Evolutionary conservation across 2,888 invertebrate species (phyloP).

Genomic region (Erebia ligea): DNA sequence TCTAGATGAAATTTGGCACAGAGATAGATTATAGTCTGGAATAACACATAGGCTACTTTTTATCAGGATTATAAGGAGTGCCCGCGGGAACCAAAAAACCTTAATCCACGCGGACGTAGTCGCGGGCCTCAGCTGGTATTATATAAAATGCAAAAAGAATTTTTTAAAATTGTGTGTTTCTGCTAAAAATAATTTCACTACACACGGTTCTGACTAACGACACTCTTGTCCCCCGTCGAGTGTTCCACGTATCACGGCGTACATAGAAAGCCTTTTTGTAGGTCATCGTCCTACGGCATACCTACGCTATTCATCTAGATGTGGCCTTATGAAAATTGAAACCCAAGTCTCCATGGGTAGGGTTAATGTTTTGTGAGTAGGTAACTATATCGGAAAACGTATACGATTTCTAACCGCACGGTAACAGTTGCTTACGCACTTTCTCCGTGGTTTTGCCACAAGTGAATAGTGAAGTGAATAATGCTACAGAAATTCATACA

Average conservation of each 20-base stretch:
- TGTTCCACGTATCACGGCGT: conserved; percentile 56
- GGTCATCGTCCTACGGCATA: conserved; percentile 63
- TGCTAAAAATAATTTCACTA: conserved; percentile 30
- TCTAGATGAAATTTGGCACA: no score
- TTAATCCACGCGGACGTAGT: no score
- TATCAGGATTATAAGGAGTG: no score
- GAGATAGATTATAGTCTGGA: no score
- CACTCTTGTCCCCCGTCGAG: conserved; percentile 51
- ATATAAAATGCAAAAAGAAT: not conserved
- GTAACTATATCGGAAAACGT: not conserved
- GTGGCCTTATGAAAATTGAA: conserved; percentile 23
- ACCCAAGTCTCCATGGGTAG: not conserved
- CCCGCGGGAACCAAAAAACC: no score
- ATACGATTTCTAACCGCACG: not conserved
- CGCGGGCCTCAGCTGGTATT: not conserved
- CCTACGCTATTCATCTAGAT: conserved; percentile 36
- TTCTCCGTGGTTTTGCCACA: no score
- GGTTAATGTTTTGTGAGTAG: conserved; percentile 1
- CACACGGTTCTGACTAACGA: conserved; percentile 54
- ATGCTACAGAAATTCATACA: no score
- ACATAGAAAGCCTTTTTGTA: conserved; percentile 72
- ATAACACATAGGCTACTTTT: no score
- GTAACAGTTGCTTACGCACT: no score
- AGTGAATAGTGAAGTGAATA: no score
- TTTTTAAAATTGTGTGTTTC: conserved; percentile 17